Base-by-base conservation (phyloP, 2,888 invertebrate species). In the Eueremaeus valkanovi region DNA sequence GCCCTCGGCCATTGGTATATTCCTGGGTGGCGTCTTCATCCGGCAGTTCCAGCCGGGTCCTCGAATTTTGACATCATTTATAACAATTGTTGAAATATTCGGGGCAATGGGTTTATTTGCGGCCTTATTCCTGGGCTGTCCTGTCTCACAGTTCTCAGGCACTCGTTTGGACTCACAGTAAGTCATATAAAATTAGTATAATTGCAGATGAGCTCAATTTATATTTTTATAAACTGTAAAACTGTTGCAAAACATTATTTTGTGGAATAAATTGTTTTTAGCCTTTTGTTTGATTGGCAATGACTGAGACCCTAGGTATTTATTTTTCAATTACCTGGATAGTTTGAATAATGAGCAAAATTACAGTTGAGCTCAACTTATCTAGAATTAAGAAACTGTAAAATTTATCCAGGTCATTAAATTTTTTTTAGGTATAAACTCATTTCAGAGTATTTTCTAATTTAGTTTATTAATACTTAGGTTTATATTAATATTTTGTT, bases 11-110 rank as follows among this genome's bases (percentile, higher is more conserved):
- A 27, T 77, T 9, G 79, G 79, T 18, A 78, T 79, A 42, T 13
- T 79, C 13, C 3, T 77, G 5, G 79, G 79, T 0, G 80, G 80
- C 0, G 68, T 80, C 9, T 77, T 82, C 0, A 81, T 83, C n/a
- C 80, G 81, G 0, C 79, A 79, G 63, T 81, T 81, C 72, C 81
- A 82, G 74, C 83, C 83, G 0, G 77, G 81, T 0, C 80, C 83
- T 1, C 78, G 80, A 33, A 76, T 76, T 45, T 77, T 83, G 0
- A 81, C 82, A 2, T 81, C 79, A 8, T 83, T 82, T 80, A 83
- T 82, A 74, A 81, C 83, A 0, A 31, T 82, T 6, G 81, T 81
- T 0, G 83, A 78, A 29, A 49, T 79, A 16, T 78, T 79, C 61
- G 75, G 77, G 18, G 75, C 78, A 3, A 21, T 78, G 29, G 79